These are phyloP conservation scores for Catajapyx aquilonaris DNA, from an alignment of 1,140 invertebrate genomes.

Conservation along the genomic window DNA sequence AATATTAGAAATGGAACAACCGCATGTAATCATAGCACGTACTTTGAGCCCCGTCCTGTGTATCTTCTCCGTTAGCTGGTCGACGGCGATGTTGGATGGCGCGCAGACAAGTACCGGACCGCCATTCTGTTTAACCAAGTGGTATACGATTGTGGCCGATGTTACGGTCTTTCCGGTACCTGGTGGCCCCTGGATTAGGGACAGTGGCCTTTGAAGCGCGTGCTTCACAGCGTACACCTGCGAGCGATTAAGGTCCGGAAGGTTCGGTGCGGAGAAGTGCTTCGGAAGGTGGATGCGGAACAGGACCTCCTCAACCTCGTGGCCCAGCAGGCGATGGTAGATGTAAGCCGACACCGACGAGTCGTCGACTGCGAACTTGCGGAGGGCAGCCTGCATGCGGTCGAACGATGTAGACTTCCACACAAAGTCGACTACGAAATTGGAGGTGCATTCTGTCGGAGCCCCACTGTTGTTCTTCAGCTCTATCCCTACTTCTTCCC, in stretches of 20 bases:
- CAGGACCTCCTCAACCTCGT: constrained; percentile 89
- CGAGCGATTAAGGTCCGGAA: constrained; percentile 92
- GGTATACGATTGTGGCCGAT: constrained; percentile 97
- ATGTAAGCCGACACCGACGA: constrained; percentile 92
- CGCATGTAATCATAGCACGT: constrained; percentile 10
- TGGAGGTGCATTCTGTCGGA: constrained; percentile 76
- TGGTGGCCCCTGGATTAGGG: constrained; percentile 85
- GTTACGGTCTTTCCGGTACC: constrained; percentile 98
- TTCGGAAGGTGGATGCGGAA: constrained; percentile 81
- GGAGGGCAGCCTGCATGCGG: constrained; percentile 85
- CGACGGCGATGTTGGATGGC: constrained; percentile 96
- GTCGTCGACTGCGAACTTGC: constrained; percentile 92
- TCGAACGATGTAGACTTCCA: constrained; percentile 99
- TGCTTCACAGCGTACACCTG: constrained; percentile 99
- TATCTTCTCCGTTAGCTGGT: constrained; percentile 97
- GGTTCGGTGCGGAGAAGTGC: constrained; percentile 87
- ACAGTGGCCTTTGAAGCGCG: constrained; percentile 87
- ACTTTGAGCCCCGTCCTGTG: constrained; percentile 92
- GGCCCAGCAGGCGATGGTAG: constrained; percentile 87
- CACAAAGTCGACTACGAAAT: constrained; percentile 97
- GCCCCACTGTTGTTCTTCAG: constrained; percentile 76
- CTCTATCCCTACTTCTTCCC: constrained; percentile 95
- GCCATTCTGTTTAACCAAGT: constrained; percentile 81
- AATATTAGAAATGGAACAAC: constrained; percentile 15
- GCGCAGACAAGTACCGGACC: constrained; percentile 95